A percentile compares a stretch with the other conserved stretches of the same genome.
These are phyloP conservation scores for Cuniculus paca DNA, from an alignment of 2,797 vertebrate genomes.

Conservation along the genomic window DNA sequence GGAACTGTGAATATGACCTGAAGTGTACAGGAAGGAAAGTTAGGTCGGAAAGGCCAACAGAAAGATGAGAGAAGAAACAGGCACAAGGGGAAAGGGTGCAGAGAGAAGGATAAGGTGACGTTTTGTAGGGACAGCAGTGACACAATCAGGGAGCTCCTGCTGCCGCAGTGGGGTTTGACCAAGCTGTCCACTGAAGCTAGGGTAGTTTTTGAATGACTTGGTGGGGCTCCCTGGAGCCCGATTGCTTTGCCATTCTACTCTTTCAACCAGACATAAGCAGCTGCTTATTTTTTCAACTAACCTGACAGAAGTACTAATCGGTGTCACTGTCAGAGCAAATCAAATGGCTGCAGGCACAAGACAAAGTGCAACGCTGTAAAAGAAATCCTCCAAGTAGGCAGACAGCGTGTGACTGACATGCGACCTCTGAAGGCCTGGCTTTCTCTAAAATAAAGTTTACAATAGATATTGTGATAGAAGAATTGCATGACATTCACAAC, in stretches of 20 bases:
- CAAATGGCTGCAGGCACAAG: neutral
- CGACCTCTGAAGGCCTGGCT: neutral
- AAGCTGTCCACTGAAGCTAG: neutral
- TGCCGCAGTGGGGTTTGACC: neutral
- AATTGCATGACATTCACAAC: neutral
- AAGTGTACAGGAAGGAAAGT: constrained; percentile 53
- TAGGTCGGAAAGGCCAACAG: constrained; percentile 21
- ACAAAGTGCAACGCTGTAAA: neutral
- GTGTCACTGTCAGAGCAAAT: neutral
- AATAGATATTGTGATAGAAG: too few species aligned
- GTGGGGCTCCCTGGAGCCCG: neutral
- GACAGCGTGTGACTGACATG: neutral
- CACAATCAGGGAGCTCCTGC: neutral
- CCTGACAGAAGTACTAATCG: neutral
- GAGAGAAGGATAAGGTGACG: neutral
- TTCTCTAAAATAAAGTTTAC: neutral
- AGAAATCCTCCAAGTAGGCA: neutral
- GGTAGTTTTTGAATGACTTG: neutral
- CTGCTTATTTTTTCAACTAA: neutral
- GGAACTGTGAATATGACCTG: constrained; percentile 4
- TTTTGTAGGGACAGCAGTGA: neutral
- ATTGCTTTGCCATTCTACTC: neutral
- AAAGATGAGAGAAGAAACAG: constrained; percentile 52
- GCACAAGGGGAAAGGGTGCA: neutral
- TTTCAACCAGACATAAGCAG: neutral